These are phyloP conservation scores for Odontesthes bonariensis DNA, from an alignment of 2,113 vertebrate species.

Conservation along the genomic window DNA sequence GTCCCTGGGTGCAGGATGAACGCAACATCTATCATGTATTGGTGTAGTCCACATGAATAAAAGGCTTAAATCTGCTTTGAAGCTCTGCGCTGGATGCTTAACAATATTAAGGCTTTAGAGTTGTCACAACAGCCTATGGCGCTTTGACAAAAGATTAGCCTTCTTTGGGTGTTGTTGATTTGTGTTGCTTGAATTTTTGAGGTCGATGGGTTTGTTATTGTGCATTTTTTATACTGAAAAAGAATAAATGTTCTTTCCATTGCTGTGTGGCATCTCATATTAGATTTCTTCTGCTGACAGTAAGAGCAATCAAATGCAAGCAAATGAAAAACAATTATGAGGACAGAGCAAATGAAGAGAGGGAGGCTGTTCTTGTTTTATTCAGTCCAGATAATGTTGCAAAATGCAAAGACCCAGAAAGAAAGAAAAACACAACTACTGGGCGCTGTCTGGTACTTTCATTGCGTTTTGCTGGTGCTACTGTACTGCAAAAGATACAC, in stretches of 20 bases:
- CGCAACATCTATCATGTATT: slow-evolving; percentile 1
- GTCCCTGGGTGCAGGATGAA: neutral
- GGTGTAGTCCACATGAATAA: slow-evolving; percentile 31
- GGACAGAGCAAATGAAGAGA: slow-evolving; percentile 33
- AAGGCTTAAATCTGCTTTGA: slow-evolving; percentile 52
- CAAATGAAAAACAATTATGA: slow-evolving; percentile 51
- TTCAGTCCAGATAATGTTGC: neutral
- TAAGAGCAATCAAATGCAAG: slow-evolving; percentile 40
- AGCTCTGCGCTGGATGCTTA: slow-evolving; percentile 19
- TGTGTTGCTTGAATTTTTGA: slow-evolving; percentile 29
- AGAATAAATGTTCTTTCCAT: slow-evolving; percentile 16
- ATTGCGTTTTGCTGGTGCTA: neutral
- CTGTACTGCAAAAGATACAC: slow-evolving; percentile 15
- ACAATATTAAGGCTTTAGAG: slow-evolving; percentile 48
- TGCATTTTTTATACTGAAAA: slow-evolving; percentile 40
- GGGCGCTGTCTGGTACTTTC: neutral
- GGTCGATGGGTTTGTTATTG: slow-evolving; percentile 37
- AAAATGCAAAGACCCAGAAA: neutral
- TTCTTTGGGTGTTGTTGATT: slow-evolving; percentile 28
- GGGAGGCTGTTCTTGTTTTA: neutral
- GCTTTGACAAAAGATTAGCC: slow-evolving; percentile 22
- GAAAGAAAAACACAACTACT: neutral
- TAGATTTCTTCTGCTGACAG: slow-evolving; percentile 39
- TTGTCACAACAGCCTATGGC: slow-evolving; percentile 48
- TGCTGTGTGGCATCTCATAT: slow-evolving; percentile 32